Evolutionary conservation across 2,888 invertebrate species (phyloP), one percentile per base, ranked within the genome.

Genomic region (Adelphocoris suturalis): DNA sequence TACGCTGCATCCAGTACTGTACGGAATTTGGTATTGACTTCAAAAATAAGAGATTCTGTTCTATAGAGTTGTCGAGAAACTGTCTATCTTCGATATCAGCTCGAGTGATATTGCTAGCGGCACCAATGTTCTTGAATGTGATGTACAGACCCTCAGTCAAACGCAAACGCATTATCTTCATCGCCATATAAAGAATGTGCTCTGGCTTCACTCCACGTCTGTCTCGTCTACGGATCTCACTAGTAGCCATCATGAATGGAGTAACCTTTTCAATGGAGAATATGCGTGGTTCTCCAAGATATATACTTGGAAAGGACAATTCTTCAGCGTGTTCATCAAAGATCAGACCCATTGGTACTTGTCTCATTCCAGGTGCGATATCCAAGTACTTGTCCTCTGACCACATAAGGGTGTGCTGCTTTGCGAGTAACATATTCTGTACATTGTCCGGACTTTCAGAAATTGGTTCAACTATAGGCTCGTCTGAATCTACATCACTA

Each of bases 381-480:
- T 78, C 78, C 37, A 28, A 23, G 23, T 78, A 78, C n/a, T 28
- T 78, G 11, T 78, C 78, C n/a, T 78, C 78, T 11, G 37, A 37
- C 78, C 78, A 78, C 78, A 78, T 78, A 23, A 78, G 37, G 9
- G 78, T 78, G 37, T 78, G 78, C 78, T 78, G 78, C 23, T 78
- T 78, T 5, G 78, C 78, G 37, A 78, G 23, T 23, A 78, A 78
- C 78, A 78, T 78, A 37, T 78, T 37, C 9, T 78, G 78, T 78
- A 23, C 78, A 23, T 78, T 28, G 11, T 78, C 78, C 5, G 27
- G 78, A 23, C 37, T n/a, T 37, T 78, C 78, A 78, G 78, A 78
- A 78, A 78, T 78, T n/a, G 78, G 37, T 23, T 78, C 78, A 37
- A 78, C 37, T 78, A 78, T 78, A 11, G 13, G 16, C n/a, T 78